A percentile compares a stretch with the other conserved stretches of the same genome.
phyloP scores from a whole-genome alignment of 2,797 vertebrate species.

The Zalophus californianus region DNA sequence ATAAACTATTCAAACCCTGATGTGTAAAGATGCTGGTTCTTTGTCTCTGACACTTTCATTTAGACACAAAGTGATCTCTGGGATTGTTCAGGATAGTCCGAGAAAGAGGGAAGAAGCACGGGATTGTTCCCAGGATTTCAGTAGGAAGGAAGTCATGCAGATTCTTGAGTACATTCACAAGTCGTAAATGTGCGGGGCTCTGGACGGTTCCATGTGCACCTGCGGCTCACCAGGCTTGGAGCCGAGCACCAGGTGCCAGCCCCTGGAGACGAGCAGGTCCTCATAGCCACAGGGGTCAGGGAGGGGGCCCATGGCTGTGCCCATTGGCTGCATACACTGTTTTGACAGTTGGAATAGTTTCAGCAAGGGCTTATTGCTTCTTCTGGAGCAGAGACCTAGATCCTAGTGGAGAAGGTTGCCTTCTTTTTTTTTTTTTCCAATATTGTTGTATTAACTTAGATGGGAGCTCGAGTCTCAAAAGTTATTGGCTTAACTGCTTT shows the following conservation, averaged over 20 bases:
- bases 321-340: not conserved
- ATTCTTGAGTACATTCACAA: not conserved
- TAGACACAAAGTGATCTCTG: not conserved
- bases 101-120: not conserved
- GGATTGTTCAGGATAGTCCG: not conserved
- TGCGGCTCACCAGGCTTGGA: not conserved
- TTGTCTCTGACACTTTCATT: not conserved
- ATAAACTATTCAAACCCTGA: not conserved
- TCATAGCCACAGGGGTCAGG: not conserved
- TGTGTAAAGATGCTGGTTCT: not conserved
- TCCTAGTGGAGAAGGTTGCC: not conserved
- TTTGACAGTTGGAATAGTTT: not conserved
- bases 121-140: not conserved
- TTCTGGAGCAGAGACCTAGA: not conserved
- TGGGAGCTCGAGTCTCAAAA: not conserved
- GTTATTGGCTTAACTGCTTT: not conserved
- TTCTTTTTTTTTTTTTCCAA: not conserved
- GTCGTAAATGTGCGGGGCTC: not conserved
- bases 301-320: not conserved
- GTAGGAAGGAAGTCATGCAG: not conserved
- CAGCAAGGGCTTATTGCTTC: not conserved
- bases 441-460: not conserved
- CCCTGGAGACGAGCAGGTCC: not conserved
- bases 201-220: not conserved
- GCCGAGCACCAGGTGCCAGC: fast-evolving